Evolutionary conservation across 2,888 invertebrate species (phyloP), one percentile per base, ranked within the genome.

Genomic region (Eristalis arbustorum): DNA sequence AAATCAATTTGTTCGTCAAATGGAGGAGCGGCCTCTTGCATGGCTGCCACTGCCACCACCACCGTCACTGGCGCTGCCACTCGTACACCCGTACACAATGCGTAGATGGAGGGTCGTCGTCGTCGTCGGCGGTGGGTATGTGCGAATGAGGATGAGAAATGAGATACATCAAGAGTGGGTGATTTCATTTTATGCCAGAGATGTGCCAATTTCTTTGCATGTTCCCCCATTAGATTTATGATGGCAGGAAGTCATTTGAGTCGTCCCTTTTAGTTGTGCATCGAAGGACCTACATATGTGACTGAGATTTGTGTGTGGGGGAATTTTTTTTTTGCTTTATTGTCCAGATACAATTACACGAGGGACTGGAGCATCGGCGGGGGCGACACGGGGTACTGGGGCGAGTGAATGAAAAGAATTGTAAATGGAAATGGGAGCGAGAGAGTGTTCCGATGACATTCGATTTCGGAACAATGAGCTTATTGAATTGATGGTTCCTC

Each of bases 131-230:
- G 42, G 49, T 49, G 49, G n/a, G 49, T 49, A 49, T 49, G 49
- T 64, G 59, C 56, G 64, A 71, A 82, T 78, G 81, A 68, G 67
- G 67, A 83, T 82, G 83, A 79, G 78, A 85, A 83, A 83, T 83
- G 75, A 83, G 87, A 83, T 79, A 34, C 83, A 66, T 72, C 67
- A 75, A 72, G 78, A 79, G 78, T 87, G 87, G 78, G 79, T 87
- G 83, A 85, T 85, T 85, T 85, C 74, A 82, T 85, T 85, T 81
- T 78, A 81, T 85, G 82, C 81, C 75, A 78, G 75, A 83, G 75
- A 87, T 87, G 87, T 87, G 87, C 87, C 87, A 87, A 87, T 87
- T 87, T 87, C 87, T 87, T 73, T 87, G 74, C 83, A 79, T 87
- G 87, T 63, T 66, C 72, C 82, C 61, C 77, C 72, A 78, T 78